A percentile compares a stretch with the other conserved stretches of the same genome.
phyloP scores from a whole-genome alignment of 2,797 vertebrate species.

The Rhodeus uyekii region DNA sequence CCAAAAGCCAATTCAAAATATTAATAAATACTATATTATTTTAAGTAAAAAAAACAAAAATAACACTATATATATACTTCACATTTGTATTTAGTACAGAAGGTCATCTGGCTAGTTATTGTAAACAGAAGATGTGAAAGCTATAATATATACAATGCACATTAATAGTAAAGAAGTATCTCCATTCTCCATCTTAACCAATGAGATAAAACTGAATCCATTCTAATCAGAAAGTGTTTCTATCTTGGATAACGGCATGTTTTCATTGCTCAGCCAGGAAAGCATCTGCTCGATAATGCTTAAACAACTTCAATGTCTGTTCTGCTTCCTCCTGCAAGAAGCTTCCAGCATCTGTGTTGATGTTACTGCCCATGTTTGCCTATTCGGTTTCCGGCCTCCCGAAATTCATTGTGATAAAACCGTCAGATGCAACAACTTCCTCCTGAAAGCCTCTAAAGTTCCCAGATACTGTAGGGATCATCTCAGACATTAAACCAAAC shows the following conservation, averaged over 20 bases:
- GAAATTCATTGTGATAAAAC: neutral
- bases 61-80: neutral
- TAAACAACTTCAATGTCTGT: neutral
- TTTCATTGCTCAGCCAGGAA: neutral
- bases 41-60: neutral
- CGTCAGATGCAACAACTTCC: neutral
- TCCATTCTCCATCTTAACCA: neutral
- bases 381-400: neutral
- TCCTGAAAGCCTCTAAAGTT: neutral
- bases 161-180: no score
- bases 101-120: no score
- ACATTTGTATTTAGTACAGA: neutral
- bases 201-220: neutral
- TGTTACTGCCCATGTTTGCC: neutral
- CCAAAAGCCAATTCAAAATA: neutral
- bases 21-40: neutral
- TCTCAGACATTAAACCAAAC: neutral
- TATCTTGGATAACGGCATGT: neutral
- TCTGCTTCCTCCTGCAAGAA: neutral
- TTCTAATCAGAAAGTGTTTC: neutral
- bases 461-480: neutral
- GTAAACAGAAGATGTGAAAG: neutral
- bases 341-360: neutral
- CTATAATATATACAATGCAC: neutral
- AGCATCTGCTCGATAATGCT: conserved; percentile 16